Base-by-base conservation (phyloP, 2,113 vertebrate species). In the Verasper variegatus region DNA sequence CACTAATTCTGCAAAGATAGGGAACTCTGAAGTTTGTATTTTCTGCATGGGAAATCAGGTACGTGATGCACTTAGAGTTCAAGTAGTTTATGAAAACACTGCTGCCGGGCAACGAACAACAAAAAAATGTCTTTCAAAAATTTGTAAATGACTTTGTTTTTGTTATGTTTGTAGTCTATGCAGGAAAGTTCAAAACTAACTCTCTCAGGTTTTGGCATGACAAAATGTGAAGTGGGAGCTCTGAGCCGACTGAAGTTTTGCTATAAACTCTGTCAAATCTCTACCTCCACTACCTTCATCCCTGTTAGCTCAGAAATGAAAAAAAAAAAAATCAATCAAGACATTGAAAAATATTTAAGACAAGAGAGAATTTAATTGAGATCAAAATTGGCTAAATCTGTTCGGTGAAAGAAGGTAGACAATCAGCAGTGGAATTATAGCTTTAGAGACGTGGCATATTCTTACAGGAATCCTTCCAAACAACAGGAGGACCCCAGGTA, bases 401-500 rank as follows among this genome's bases (percentile, higher is more conserved):
- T n/a, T 56, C 52, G 74, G 52, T 61, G 13, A 24, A 70, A 51
- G n/a, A 37, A 11, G 11, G 0, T 24, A 23, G 15, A 11, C 45
- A 40, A 64, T 65, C 20, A 47, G 11, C 2, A 0, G 54, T 57
- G 37, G 21, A 69, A 61, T 42, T 61, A 21, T 27, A 66, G 62
- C 14, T 18, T 47, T 21, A n/a, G 31, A 61, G 59, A 14, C 17
- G 45, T 21, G 24, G 1, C 21, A 42, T 9, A 59, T 67, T 54
- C 51, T 54, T 54, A 20, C 1, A 52, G n/a, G 55, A 57, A 17
- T 56, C 24, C 23, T 54, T 52, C 47, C 59, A 65, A 61, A 81
- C 58, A 61, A 45, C 54, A 51, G 63, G 21, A 77, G 62, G 31
- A 65, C 21, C 55, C 62, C 74, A 81, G 59, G 51, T 74, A 54